These are phyloP conservation scores for Melanotaenia boesemani DNA, from an alignment of 2,797 vertebrate species.

Conservation along the genomic window DNA sequence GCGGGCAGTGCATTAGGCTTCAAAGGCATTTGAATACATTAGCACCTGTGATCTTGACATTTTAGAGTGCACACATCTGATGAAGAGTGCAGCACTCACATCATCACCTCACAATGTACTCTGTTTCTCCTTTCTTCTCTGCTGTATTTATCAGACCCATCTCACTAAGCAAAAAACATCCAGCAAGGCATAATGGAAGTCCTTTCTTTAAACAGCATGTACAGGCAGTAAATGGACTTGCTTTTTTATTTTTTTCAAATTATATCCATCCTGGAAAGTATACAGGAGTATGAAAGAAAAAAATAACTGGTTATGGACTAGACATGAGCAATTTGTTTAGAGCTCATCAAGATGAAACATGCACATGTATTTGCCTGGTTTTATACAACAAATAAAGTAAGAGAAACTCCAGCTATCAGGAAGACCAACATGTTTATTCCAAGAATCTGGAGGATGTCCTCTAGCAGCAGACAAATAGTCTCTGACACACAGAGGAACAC, in stretches of 20 bases:
- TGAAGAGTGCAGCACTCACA: slow-evolving; percentile 39
- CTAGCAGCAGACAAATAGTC: background rate
- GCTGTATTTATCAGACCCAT: slow-evolving; percentile 1
- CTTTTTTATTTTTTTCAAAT: slow-evolving; percentile 14
- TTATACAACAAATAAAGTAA: background rate
- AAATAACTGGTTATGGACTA: background rate
- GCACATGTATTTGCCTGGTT: background rate
- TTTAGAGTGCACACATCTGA: slow-evolving; percentile 48
- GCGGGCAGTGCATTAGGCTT: slow-evolving; percentile 22
- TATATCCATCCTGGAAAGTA: slow-evolving; percentile 12
- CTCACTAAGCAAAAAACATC: slow-evolving; percentile 18
- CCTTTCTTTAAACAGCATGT: slow-evolving; percentile 7
- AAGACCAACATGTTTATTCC: background rate
- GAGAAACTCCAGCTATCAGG: background rate
- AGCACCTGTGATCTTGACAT: slow-evolving; percentile 51
- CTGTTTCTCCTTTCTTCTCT: slow-evolving; percentile 12
- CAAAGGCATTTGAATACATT: slow-evolving; percentile 34
- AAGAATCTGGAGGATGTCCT: background rate
- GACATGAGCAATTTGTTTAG: background rate
- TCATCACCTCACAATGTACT: slow-evolving; percentile 4
- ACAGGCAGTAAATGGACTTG: slow-evolving; percentile 23
- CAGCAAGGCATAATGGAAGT: slow-evolving; percentile 13
- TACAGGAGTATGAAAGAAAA: background rate
- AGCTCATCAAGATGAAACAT: background rate
- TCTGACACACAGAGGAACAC: slow-evolving; percentile 3